Evolutionary conservation across 37 sponge, comb jelly and placozoan species (phyloP).

Genomic region (Agelas oroides): DNA sequence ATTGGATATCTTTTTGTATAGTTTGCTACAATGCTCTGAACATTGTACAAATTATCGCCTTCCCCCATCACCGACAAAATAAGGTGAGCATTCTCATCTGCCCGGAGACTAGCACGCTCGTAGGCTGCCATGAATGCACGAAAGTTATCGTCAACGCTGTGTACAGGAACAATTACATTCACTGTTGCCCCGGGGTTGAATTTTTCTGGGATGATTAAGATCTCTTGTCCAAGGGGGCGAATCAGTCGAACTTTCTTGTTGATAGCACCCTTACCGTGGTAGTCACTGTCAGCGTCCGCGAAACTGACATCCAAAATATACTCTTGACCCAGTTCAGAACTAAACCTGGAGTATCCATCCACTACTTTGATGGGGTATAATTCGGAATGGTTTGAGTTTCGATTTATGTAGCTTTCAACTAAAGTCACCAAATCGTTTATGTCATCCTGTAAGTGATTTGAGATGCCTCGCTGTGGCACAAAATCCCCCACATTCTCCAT

Average conservation of each 20-base stretch:
- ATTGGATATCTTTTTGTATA: constrained; percentile 24
- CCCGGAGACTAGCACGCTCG: background rate
- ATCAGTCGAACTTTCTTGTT: constrained; percentile 19
- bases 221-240: constrained; percentile 1
- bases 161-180: background rate
- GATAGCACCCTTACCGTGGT: too few relatives aligned
- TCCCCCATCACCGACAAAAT: constrained; percentile 33
- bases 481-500: background rate
- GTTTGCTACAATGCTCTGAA: background rate
- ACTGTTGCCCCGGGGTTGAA: background rate
- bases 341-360: constrained; percentile 27
- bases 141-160: constrained; percentile 7
- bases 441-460: background rate
- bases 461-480: background rate
- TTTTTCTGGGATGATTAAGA: background rate
- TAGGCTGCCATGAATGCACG: constrained; percentile 14
- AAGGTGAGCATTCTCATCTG: constrained; percentile 30
- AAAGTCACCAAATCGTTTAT: background rate
- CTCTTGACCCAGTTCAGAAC: constrained; percentile 3
- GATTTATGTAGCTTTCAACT: background rate
- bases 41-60: background rate
- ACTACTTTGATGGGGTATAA: constrained; percentile 23
- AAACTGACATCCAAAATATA: constrained; percentile 41
- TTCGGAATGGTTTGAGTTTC: background rate
- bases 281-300: background rate